Base-by-base conservation (phyloP, 2,888 invertebrate genomes). In the Caradrina clavipalpis region DNA sequence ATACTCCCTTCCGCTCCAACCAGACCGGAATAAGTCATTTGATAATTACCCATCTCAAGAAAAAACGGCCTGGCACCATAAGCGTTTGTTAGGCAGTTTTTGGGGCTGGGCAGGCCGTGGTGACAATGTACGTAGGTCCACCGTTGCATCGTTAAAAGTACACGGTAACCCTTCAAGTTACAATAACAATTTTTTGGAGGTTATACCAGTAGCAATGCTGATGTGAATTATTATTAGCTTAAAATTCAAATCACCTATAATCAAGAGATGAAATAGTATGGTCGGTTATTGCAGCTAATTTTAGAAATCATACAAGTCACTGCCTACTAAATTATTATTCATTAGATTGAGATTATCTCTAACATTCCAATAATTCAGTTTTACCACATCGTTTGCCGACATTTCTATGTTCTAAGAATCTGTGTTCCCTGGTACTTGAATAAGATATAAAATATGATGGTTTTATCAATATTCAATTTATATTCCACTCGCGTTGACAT, bases 311-410 rank as follows among this genome's bases (percentile, higher is more conserved):
- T 31, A n/a, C 31, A 45, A 21, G 22, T n/a, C 11, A 45, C n/a
- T 71, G 31, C 11, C 19, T 56, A 70, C 39, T 35, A 47, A 39
- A 51, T 61, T 53, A 62, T 73, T 73, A 73, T 73, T 47, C 64
- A 73, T 63, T 21, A 26, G 42, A 45, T 63, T 63, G 15, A 72
- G 63, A 50, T 74, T 51, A 58, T 31, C 64, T 39, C 19, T 35
- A 42, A 49, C n/a, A 60, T 57, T 57, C 42, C 51, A 74, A 26
- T 50, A 75, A 59, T 55, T 80, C 22, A 35, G 54, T 31, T 39
- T 51, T 21, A 73, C 22, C 22, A 39, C n/a, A 15, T 57, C 35
- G 22, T 47, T 39, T 57, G 5, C 73, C 15, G 21, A 39, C 22
- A 67, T 60, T 64, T 31, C 54, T 21, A 62, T 51, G 49, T 49